Evolutionary conservation across 2,888 invertebrate species (phyloP).

Genomic region (Dyspetes luteomarginatus): DNA sequence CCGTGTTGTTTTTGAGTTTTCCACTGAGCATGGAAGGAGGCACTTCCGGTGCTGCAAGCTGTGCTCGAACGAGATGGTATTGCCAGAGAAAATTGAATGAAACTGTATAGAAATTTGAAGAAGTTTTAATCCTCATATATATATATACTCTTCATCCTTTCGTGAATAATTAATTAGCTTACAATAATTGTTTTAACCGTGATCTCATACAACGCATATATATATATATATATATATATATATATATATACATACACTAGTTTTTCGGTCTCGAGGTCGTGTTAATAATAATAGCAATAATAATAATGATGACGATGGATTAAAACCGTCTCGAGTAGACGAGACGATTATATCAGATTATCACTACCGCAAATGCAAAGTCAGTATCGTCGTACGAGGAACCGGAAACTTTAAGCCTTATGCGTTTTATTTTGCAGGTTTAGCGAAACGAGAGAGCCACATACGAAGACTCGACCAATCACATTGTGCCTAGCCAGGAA

Average conservation of each 20-base stretch:
- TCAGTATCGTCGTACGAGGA: slow-evolving; percentile 38
- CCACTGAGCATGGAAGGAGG: not conserved
- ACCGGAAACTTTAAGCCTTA: slow-evolving; percentile 27
- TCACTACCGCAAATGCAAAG: slow-evolving; percentile 14
- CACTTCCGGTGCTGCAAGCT: slow-evolving; percentile 20
- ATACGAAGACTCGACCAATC: slow-evolving; percentile 2
- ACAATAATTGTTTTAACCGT: not conserved
- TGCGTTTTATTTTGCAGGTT: slow-evolving; percentile 29
- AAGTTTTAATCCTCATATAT: slow-evolving; percentile 13
- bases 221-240: too few species aligned
- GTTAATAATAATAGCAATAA: not conserved
- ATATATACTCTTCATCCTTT: not conserved
- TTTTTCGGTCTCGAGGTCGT: not conserved
- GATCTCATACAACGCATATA: not conserved
- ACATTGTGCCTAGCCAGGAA: too few species aligned
- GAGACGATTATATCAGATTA: slow-evolving; percentile 22
- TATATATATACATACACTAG: too few species aligned
- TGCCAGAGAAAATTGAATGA: slow-evolving; percentile 30
- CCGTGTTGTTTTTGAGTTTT: slow-evolving; percentile 28
- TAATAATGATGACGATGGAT: not conserved
- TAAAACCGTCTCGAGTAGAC: slow-evolving; percentile 15
- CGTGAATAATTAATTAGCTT: not conserved
- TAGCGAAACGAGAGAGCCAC: not conserved
- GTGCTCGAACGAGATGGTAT: not conserved
- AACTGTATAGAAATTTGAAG: not conserved